Base-by-base conservation (phyloP, 2,113 vertebrate species). In the Pitta sordida region DNA sequence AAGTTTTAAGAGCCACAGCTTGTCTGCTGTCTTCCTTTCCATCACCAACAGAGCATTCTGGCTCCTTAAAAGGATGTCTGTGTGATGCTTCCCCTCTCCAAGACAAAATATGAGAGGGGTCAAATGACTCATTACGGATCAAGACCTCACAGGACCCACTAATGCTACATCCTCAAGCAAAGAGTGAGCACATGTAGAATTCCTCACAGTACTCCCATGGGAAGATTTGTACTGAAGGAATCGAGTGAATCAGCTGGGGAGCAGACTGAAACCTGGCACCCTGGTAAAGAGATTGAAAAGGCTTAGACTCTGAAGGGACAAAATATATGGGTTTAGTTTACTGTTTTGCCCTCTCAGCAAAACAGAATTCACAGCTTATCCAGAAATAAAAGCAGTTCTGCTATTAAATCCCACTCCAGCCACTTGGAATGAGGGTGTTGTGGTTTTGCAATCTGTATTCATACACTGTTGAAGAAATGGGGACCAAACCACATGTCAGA, bases 41-140 rank as follows among this genome's bases (percentile, higher is more conserved):
- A 9, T 44, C 56, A 71, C 48, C 24, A 24, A 52, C 70, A 19
- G 36, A 95, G 12, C 37, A 24, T 6, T 37, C 52, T 77, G 63
- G n/a, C 36, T 93, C 91, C 64, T 83, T 94, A 83, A 74, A 83
- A 90, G 55, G 52, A 55, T 18, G 12, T 49, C 34, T 76, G 21
- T 39, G 20, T 39, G 51, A 83, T 68, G 44, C 73, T 87, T 87
- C 74, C 60, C 32, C 86, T 67, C 65, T 81, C 56, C 58, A 71
- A 86, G 36, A 48, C 64, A 81, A 75, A 90, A 90, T 29, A 58
- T 1, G 4, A 91, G 26, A 84, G 83, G 48, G 83, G 73, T 70
- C 73, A 88, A 86, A 89, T 92, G 89, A 89, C 48, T 93, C 83
- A 90, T n/a, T 71, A 43, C 7, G n/a, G 58, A 93, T 65, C 75